Conservation (phyloP, 2,113 vertebrate species). For the Cacatua alba region DNA sequence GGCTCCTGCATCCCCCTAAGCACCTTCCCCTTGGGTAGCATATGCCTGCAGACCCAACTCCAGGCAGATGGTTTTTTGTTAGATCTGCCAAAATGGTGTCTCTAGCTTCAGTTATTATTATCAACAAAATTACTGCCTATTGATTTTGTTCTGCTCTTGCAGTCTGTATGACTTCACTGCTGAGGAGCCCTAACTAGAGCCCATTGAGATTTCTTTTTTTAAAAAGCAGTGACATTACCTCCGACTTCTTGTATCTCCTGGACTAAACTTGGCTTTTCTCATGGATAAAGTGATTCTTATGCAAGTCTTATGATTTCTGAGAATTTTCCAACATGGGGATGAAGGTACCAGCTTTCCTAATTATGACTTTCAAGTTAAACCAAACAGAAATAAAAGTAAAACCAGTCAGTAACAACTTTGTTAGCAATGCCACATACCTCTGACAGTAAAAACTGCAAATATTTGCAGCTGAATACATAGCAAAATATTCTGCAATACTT, state of each 20-base stretch:
- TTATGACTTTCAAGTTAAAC: background rate
- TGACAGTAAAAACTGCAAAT: background rate
- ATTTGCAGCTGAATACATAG: background rate
- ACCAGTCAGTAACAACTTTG: background rate
- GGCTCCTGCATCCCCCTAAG: background rate
- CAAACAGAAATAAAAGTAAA: background rate
- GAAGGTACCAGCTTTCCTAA: background rate
- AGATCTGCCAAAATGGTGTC: background rate
- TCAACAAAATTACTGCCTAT: background rate
- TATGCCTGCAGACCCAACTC: background rate
- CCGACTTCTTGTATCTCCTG: background rate
- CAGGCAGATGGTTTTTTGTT: background rate
- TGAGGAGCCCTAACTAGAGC: background rate
- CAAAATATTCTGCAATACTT: background rate
- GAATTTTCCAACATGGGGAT: background rate
- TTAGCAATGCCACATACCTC: accelerated
- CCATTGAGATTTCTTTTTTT: background rate
- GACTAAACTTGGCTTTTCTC: background rate
- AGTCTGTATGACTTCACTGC: background rate
- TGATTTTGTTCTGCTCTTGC: background rate
- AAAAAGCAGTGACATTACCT: background rate
- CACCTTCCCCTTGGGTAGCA: background rate
- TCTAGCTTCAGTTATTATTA: background rate
- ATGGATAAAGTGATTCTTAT: background rate
- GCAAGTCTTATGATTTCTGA: background rate